These are phyloP conservation scores for Carposina sasakii DNA, from an alignment of 1,140 invertebrate genomes.

Conservation along the genomic window DNA sequence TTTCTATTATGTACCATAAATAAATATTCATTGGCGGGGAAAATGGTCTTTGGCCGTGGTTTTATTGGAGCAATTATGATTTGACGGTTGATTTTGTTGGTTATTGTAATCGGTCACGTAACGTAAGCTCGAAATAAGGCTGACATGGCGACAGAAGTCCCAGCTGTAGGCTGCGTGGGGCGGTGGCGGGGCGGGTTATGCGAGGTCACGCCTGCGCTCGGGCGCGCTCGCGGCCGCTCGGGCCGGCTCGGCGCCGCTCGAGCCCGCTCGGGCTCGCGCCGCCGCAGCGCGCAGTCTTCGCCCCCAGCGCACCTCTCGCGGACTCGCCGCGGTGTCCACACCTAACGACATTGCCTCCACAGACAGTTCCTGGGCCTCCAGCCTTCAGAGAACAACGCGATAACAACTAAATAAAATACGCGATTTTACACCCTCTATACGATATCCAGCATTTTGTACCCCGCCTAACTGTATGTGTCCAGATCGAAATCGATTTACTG, in stretches of 20 bases:
- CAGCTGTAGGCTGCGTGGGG: conserved; percentile 35
- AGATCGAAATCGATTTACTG: conserved; percentile 64
- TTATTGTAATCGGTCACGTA: conserved; percentile 14
- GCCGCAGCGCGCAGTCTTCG: conserved; percentile 27
- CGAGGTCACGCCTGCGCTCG: conserved; percentile 55
- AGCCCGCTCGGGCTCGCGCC: conserved; percentile 56
- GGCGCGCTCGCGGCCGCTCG: conserved; percentile 31
- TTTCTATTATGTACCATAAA: too few species aligned
- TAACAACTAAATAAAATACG: too few species aligned
- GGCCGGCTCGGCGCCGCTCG: conserved; percentile 46
- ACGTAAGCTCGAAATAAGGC: neutral
- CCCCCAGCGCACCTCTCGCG: conserved; percentile 48
- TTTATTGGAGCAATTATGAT: conserved; percentile 31
- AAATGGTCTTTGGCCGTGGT: conserved; percentile 6
- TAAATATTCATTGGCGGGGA: too few species aligned
- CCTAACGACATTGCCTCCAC: conserved; percentile 63
- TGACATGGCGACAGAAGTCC: conserved; percentile 29
- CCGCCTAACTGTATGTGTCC: conserved; percentile 47
- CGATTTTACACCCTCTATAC: too few species aligned
- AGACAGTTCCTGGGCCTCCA: conserved; percentile 52
- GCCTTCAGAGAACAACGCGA: conserved; percentile 44
- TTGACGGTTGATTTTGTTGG: conserved; percentile 25
- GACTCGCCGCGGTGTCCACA: conserved; percentile 61
- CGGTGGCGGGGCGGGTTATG: conserved; percentile 33
- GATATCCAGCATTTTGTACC: too few species aligned